Evolutionary conservation across 1,140 invertebrate genomes (phyloP).

Genomic region (Tyrophagus putrescentiae): DNA sequence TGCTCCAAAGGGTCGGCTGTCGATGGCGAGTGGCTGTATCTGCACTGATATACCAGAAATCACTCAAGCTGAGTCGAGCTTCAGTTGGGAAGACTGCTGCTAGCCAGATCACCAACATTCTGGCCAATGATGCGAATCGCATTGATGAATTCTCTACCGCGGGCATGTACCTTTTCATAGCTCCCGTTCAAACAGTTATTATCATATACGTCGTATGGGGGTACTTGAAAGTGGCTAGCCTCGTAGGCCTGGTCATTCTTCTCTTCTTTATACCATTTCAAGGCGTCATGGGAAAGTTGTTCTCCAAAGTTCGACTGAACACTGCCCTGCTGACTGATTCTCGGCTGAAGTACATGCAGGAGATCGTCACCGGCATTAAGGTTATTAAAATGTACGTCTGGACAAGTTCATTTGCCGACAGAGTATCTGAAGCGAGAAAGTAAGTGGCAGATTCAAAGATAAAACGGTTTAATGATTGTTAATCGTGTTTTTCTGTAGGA

Average conservation of each 20-base stretch:
- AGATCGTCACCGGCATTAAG: constrained; percentile 74
- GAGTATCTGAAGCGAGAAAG: constrained; percentile 43
- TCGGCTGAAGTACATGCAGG: constrained; percentile 68
- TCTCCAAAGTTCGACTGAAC: constrained; percentile 35
- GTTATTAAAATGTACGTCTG: constrained; percentile 64
- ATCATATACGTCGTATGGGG: constrained; percentile 22
- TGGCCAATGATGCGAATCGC: constrained; percentile 62
- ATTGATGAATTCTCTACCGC: constrained; percentile 33
- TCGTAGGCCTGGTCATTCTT: constrained; percentile 17
- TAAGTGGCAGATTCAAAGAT: too few relatives aligned
- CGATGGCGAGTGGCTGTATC: too few relatives aligned
- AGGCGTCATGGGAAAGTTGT: constrained; percentile 21
- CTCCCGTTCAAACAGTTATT: constrained; percentile 23
- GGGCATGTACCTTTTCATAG: constrained; percentile 21
- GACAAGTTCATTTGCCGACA: constrained; percentile 56
- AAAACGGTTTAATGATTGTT: too few relatives aligned
- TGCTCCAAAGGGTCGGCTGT: too few relatives aligned
- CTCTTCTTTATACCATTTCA: constrained; percentile 24
- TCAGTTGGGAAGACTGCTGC: constrained; percentile 57
- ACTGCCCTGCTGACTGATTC: constrained; percentile 64
- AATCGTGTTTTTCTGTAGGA: background rate
- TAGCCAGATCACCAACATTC: constrained; percentile 76
- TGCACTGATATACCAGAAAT: constrained; percentile 44
- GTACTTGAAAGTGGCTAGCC: constrained; percentile 12
- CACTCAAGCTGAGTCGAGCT: constrained; percentile 37